Evolutionary conservation across 2,113 vertebrate species (phyloP).

Genomic region (Dasypus novemcinctus): DNA sequence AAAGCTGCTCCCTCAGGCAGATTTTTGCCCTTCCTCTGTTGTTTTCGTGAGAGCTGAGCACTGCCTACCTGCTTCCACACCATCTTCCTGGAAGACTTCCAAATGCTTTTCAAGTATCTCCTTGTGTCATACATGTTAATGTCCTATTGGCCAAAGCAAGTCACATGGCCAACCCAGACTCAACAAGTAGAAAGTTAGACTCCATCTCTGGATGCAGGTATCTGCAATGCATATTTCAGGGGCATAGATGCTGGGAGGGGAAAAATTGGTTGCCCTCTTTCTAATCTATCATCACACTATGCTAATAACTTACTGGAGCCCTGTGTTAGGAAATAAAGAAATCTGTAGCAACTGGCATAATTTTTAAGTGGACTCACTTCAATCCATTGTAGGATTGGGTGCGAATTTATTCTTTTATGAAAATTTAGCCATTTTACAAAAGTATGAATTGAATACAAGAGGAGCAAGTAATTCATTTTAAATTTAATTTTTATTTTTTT

Average conservation of each 20-base stretch:
- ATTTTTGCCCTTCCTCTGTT: too few relatives aligned
- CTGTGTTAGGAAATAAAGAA: not conserved
- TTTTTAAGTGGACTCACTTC: not conserved
- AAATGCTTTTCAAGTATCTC: not conserved
- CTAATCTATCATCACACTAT: not conserved
- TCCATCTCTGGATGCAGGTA: not conserved
- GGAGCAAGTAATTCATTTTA: not conserved
- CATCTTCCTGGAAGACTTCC: too few relatives aligned
- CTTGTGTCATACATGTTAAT: not conserved
- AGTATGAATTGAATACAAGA: constrained; percentile 19
- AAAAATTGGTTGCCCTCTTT: not conserved
- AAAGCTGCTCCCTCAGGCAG: too few relatives aligned
- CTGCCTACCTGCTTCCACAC: too few relatives aligned
- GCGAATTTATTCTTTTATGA: not conserved
- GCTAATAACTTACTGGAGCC: not conserved
- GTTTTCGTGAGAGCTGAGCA: too few relatives aligned
- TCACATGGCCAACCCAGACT: not conserved
- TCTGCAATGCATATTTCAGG: not conserved
- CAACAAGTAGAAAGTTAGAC: constrained; percentile 17
- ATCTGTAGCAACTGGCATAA: not conserved
- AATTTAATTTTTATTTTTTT: too few relatives aligned
- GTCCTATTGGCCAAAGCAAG: not conserved
- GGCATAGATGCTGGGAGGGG: not conserved
- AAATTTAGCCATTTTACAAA: constrained; percentile 16
- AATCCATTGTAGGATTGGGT: not conserved